Percentiles rank a stretch among this genome's conserved stretches.
phyloP scores from a whole-genome alignment of 53 echinoderm and acorn worm genomes.

The Patiria pectinifera region DNA sequence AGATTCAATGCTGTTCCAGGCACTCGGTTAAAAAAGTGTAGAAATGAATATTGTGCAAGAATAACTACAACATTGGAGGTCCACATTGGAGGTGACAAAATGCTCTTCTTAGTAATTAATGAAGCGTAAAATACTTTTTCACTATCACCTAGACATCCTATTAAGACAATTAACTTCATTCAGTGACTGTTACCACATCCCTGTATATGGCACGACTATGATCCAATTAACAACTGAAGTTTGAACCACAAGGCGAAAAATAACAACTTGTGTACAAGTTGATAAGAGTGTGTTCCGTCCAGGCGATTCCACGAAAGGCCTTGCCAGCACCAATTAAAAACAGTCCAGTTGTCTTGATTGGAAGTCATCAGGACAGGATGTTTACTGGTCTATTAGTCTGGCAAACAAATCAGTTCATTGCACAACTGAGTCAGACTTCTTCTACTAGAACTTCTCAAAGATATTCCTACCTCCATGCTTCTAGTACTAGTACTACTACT shows the following conservation, averaged over 20 bases:
- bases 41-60: no score
- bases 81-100: no score
- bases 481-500: no score
- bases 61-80: no score
- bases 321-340: neutral
- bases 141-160: neutral
- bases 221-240: neutral
- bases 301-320: slow-evolving; percentile 24
- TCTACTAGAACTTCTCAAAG: no score
- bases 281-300: neutral
- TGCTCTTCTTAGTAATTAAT: no score
- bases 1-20: no score
- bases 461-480: no score
- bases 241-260: neutral
- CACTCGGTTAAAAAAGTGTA: no score
- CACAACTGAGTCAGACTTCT: neutral
- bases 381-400: slow-evolving; percentile 1
- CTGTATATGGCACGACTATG: neutral
- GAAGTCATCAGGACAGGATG: slow-evolving; percentile 8
- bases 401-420: neutral
- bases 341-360: neutral
- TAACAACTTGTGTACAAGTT: neutral
- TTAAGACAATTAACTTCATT: neutral
- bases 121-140: neutral
- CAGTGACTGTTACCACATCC: neutral